Percentiles rank a stretch among this genome's conserved stretches.
These are phyloP conservation scores for Vanessa tameamea DNA, from an alignment of 1,140 invertebrate species.

Conservation along the genomic window DNA sequence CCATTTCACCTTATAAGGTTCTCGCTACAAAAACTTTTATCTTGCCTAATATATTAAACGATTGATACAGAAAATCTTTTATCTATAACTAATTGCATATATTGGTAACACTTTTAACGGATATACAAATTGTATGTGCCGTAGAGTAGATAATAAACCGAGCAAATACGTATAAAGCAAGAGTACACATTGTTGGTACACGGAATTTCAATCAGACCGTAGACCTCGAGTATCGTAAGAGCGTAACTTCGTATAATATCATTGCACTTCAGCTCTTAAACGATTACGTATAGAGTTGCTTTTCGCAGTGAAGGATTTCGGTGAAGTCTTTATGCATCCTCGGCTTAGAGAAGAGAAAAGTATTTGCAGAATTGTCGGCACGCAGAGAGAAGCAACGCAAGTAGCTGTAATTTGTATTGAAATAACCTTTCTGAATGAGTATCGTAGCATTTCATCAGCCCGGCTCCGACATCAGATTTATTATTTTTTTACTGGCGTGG, in stretches of 20 bases:
- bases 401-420: conserved; percentile 80
- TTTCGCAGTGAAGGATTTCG: conserved; percentile 20
- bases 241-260: conserved; percentile 31
- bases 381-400: conserved; percentile 71
- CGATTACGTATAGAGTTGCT: conserved; percentile 24
- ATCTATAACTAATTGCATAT: conserved; percentile 60
- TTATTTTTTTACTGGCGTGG: conserved; percentile 73
- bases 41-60: conserved; percentile 22
- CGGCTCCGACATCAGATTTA: conserved; percentile 68
- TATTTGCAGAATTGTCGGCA: conserved; percentile 78
- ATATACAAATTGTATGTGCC: conserved; percentile 55
- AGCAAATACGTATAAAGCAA: conserved; percentile 70
- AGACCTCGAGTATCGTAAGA: conserved; percentile 18
- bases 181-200: conserved; percentile 74
- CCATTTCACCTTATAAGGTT: neutral
- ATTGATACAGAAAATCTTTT: conserved; percentile 38
- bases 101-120: conserved; percentile 63
- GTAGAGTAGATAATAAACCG: conserved; percentile 61
- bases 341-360: conserved; percentile 69
- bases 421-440: conserved; percentile 77
- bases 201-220: conserved; percentile 76
- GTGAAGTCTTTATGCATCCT: conserved; percentile 40
- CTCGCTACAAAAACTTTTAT: conserved; percentile 24
- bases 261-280: conserved; percentile 34
- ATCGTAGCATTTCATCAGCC: conserved; percentile 77